Conservation (phyloP, 2,797 vertebrate genomes). For the Echiichthys vipera region DNA sequence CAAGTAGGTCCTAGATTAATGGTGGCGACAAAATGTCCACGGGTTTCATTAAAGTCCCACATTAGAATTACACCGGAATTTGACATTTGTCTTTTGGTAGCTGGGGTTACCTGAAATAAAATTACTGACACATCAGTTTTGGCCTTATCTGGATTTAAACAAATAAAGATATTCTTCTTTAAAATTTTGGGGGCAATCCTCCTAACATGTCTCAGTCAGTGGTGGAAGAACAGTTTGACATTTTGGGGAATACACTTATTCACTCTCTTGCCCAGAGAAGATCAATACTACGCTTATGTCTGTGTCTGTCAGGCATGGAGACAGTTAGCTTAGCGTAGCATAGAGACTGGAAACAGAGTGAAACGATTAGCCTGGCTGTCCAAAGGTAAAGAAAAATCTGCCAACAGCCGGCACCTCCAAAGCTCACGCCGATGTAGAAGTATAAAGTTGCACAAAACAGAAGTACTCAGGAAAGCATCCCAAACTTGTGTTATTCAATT, state of each 20-base stretch:
- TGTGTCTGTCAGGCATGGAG: not conserved
- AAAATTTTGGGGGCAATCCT: not conserved
- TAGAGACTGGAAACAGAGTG: not conserved
- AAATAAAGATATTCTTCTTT: too few species aligned
- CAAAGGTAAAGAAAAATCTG: not conserved
- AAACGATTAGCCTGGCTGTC: not conserved
- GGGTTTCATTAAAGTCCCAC: constrained; percentile 50
- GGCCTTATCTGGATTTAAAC: too few species aligned
- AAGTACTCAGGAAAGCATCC: not conserved
- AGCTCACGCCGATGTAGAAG: not conserved
- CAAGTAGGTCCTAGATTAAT: constrained; percentile 50
- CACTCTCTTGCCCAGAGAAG: too few species aligned
- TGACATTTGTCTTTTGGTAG: not conserved
- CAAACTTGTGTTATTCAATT: not conserved
- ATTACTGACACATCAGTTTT: not conserved
- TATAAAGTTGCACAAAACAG: not conserved
- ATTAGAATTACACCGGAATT: constrained; percentile 1
- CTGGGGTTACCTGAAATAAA: not conserved
- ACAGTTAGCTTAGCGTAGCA: not conserved
- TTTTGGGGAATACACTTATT: too few species aligned
- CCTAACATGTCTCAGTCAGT: not conserved
- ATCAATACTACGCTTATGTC: too few species aligned
- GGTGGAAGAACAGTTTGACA: not conserved
- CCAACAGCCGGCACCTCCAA: too few species aligned
- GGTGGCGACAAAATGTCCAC: constrained; percentile 38